A percentile compares a stretch with the other conserved stretches of the same genome.
These are phyloP conservation scores for Dermochelys coriacea DNA, from an alignment of 2,797 vertebrate species.

Conservation along the genomic window DNA sequence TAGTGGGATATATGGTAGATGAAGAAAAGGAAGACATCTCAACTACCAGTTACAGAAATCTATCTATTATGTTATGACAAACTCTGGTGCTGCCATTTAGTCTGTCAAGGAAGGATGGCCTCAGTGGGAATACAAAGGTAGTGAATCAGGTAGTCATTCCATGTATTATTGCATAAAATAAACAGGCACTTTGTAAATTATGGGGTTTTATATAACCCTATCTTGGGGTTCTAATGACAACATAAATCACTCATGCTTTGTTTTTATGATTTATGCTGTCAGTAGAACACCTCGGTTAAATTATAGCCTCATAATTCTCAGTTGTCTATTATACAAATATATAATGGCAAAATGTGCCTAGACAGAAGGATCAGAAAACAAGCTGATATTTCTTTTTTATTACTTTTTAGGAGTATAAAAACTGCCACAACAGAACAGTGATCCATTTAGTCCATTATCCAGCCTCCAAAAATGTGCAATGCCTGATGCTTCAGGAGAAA, in stretches of 20 bases:
- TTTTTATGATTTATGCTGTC: too few species aligned
- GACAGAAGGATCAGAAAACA: conserved; percentile 25
- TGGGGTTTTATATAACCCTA: background rate
- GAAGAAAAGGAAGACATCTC: background rate
- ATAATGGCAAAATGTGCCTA: background rate
- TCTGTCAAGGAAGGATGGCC: background rate
- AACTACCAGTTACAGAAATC: background rate
- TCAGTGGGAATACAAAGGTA: conserved; percentile 12
- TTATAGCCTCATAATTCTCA: conserved; percentile 7
- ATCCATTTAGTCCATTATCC: background rate
- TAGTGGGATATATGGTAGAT: background rate
- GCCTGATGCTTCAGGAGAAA: background rate
- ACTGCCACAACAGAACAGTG: background rate
- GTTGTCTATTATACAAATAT: background rate
- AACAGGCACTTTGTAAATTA: conserved; percentile 28
- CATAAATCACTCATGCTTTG: background rate
- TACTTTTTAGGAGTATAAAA: background rate
- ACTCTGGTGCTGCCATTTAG: background rate
- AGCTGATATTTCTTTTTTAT: background rate
- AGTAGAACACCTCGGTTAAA: background rate
- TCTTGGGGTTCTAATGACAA: conserved; percentile 26
- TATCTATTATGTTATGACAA: conserved; percentile 2
- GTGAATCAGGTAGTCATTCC: background rate
- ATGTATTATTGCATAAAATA: conserved; percentile 21
- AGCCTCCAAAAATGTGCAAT: background rate